phyloP scores from a whole-genome alignment of 1,140 invertebrate species.

The Dolichoris vasculosae region DNA sequence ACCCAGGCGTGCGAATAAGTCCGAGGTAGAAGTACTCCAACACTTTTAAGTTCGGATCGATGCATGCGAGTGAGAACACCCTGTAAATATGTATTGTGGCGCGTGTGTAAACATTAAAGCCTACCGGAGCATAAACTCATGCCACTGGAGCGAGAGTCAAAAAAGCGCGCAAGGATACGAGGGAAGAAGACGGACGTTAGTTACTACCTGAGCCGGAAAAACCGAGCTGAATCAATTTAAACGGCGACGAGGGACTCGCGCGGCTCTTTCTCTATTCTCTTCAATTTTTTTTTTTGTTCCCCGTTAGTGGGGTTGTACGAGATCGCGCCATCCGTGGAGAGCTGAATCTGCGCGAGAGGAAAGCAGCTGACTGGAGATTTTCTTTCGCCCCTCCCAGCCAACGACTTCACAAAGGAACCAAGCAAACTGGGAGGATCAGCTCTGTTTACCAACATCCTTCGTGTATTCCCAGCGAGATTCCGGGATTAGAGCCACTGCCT shows the following conservation, averaged over 20 bases:
- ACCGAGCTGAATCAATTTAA: constrained; percentile 72
- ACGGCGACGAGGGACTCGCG: constrained; percentile 58
- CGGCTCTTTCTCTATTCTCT: neutral
- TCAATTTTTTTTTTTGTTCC: constrained; percentile 39
- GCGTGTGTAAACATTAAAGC: constrained; percentile 20
- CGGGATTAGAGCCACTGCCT: neutral
- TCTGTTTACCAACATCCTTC: constrained; percentile 39
- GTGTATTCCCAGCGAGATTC: constrained; percentile 11
- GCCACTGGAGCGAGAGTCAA: neutral
- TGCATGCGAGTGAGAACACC: neutral
- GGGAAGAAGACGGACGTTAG: constrained; percentile 9
- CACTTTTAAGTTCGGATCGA: constrained; percentile 9
- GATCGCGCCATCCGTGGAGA: constrained; percentile 54
- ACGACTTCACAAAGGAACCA: constrained; percentile 29
- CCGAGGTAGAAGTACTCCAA: neutral
- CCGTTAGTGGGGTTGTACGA: constrained; percentile 53
- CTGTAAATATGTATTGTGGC: neutral
- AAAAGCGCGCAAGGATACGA: constrained; percentile 16
- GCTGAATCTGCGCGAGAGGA: constrained; percentile 67
- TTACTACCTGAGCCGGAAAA: constrained; percentile 68
- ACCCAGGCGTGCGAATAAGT: constrained; percentile 3
- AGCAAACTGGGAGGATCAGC: constrained; percentile 11
- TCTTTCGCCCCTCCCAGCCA: constrained; percentile 54
- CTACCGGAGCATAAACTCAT: neutral
- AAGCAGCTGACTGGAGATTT: constrained; percentile 71